These are phyloP conservation scores for Papilio dardanus DNA, from an alignment of 1,140 invertebrate species.

Conservation along the genomic window DNA sequence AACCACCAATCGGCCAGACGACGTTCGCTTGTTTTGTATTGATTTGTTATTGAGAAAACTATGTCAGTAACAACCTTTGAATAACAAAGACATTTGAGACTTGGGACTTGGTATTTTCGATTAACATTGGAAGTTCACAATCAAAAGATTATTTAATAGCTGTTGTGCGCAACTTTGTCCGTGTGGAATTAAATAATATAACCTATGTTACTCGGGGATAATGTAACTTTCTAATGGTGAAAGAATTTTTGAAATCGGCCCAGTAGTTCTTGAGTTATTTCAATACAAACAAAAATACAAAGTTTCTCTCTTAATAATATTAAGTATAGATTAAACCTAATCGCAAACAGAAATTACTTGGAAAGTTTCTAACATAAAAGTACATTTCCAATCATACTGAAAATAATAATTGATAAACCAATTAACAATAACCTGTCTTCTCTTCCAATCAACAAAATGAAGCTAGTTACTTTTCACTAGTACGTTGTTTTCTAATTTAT, in stretches of 20 bases:
- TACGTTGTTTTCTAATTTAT: slow-evolving; percentile 2
- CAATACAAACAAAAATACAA: too few species aligned
- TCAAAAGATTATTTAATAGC: too few species aligned
- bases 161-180: too few species aligned
- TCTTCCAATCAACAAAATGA: slow-evolving; percentile 22
- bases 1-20: slow-evolving; percentile 18
- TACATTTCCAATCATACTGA: not conserved
- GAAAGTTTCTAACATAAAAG: not conserved
- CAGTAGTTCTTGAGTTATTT: too few species aligned
- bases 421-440: not conserved
- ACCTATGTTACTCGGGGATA: too few species aligned
- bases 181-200: too few species aligned
- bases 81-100: not conserved
- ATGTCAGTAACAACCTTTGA: not conserved
- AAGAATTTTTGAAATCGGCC: too few species aligned
- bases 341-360: too few species aligned
- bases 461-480: slow-evolving; percentile 13
- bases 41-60: slow-evolving; percentile 26
- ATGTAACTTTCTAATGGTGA: too few species aligned
- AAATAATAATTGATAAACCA: not conserved
- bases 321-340: too few species aligned
- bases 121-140: not conserved
- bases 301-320: too few species aligned
- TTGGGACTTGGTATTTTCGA: not conserved
- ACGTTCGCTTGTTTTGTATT: slow-evolving; percentile 31